Conservation (phyloP, 2,797 vertebrate genomes). For the Semotilus atromaculatus region DNA sequence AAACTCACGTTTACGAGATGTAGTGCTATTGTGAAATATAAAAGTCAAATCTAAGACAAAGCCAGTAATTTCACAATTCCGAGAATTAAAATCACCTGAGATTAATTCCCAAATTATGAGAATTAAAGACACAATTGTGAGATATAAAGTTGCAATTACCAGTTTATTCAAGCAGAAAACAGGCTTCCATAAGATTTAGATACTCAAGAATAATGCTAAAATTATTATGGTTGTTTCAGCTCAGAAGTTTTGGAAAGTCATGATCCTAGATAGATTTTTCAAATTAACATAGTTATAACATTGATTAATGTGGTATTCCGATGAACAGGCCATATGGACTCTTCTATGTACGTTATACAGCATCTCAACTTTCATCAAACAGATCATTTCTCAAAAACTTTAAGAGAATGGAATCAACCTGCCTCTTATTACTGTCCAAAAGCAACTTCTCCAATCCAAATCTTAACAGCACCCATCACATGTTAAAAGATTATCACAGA, state of each 20-base stretch:
- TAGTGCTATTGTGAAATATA: too few relatives aligned
- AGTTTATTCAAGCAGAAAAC: background rate
- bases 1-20: background rate
- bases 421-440: background rate
- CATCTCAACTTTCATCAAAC: background rate
- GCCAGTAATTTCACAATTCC: background rate
- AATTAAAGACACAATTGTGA: background rate
- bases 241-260: conserved; percentile 12
- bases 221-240: background rate
- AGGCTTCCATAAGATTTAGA: background rate
- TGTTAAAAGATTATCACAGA: conserved; percentile 1
- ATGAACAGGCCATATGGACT: background rate
- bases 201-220: background rate
- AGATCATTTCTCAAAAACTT: background rate
- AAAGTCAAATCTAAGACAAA: background rate
- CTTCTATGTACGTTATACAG: background rate
- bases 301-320: conserved; percentile 13
- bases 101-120: background rate
- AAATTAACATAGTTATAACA: background rate
- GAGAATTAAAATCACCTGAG: background rate
- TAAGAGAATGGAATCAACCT: background rate
- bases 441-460: conserved; percentile 4
- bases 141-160: background rate
- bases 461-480: conserved; percentile 12
- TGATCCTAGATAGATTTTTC: background rate